phyloP scores from a whole-genome alignment of 2,113 vertebrate species.

The Hydrochoerus hydrochaeris region DNA sequence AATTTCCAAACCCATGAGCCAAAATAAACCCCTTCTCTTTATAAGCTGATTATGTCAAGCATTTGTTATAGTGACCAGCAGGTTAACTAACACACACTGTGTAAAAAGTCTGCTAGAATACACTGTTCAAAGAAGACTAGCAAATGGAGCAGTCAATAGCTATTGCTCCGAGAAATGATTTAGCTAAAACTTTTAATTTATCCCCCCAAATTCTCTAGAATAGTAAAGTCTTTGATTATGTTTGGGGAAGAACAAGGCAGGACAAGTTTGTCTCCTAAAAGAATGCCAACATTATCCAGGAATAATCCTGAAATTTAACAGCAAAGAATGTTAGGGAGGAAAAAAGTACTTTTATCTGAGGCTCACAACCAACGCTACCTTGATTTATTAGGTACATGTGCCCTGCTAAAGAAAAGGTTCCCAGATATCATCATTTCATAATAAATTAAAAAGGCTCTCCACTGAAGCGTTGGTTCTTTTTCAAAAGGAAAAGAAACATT shows the following conservation, averaged over 20 bases:
- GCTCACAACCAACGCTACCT: background rate
- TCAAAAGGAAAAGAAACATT: constrained; percentile 54
- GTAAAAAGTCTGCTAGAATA: background rate
- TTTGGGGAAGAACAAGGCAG: no score
- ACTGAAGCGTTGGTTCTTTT: constrained; percentile 33
- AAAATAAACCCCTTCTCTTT: background rate
- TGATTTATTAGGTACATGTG: constrained; percentile 29
- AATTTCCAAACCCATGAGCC: background rate
- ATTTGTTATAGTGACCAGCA: background rate
- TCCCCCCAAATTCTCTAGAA: constrained; percentile 42
- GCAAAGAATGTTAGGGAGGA: background rate
- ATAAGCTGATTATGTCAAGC: no score
- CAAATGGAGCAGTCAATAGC: background rate
- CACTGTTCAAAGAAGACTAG: constrained; percentile 25
- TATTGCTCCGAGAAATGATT: constrained; percentile 11
- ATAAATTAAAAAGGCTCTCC: constrained; percentile 47
- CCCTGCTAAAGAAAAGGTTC: constrained; percentile 55
- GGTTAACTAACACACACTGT: background rate
- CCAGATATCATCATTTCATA: constrained; percentile 57
- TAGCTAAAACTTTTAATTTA: constrained; percentile 28
- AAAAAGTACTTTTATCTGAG: background rate
- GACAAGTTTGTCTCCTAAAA: background rate
- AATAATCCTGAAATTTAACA: constrained; percentile 28
- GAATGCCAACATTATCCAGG: background rate
- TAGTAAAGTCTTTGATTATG: background rate